Evolutionary conservation across 2,797 vertebrate genomes (phyloP), one percentile per base, ranked within the genome.

Genomic region (Novumbra hubbsi): DNA sequence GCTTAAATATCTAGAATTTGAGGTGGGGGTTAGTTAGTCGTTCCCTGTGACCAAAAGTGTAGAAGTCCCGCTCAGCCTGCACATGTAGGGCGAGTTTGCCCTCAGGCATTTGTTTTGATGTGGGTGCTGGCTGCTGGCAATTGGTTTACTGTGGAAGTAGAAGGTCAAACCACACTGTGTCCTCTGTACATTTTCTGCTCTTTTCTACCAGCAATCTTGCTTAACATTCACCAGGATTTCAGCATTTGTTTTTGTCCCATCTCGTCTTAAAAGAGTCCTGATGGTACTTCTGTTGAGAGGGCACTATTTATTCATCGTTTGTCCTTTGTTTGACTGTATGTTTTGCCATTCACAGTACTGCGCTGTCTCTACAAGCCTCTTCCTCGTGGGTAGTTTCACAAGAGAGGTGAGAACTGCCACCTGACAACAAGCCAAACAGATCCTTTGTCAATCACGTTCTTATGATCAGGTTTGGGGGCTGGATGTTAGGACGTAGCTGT

Each of bases 71-170:
- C 90, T 92, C 90, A 93, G 90, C 92, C 91, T 92, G 91, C 93
- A 92, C 92, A 85, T 92, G 92, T 89, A 91, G 92, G 92, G 94
- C 92, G 95, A 95, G 94, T 96, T 96, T 96, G 94, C 95, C 96
- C 97, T 81, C 91, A 92, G 95, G 95, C 96, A 95, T 95, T 94
- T 96, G 95, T 96, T 96, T 96, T 94, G 94, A 96, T 97, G 96
- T 95, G 90, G 92, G 94, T 94, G 94, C 95, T 92, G 88, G 92
- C 96, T 94, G 94, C 95, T 92, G 88, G 93, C 96, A 95, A 97
- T 96, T 96, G 96, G 96, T 96, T 97, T 95, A 91, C 93, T 95
- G 94, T 90, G 84, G 92, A 93, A 94, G 86, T 89, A 90, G 95
- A 93, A 95, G 96, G 96, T 98, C 96, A 97, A 96, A 92, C 94